These are phyloP conservation scores for Antrozous pallidus DNA, from an alignment of 2,797 vertebrate genomes.

Conservation along the genomic window DNA sequence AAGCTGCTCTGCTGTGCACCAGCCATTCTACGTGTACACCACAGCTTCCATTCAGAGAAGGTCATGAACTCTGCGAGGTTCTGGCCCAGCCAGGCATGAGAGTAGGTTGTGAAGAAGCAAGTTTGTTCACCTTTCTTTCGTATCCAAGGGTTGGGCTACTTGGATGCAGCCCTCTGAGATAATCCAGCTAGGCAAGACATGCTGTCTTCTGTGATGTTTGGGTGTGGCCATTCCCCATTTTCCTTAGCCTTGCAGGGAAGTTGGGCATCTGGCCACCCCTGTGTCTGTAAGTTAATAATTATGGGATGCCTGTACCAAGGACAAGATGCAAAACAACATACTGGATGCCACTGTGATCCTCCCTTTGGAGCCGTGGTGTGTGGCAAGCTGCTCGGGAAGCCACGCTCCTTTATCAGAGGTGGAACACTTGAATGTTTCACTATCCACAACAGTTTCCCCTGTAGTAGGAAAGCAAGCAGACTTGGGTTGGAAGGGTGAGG, in stretches of 20 bases:
- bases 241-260: background rate
- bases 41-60: background rate
- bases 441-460: background rate
- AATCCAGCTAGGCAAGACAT: background rate
- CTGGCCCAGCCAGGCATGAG: background rate
- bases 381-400: background rate
- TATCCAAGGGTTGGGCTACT: background rate
- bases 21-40: background rate
- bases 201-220: background rate
- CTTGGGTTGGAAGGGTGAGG: background rate
- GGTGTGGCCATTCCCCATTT: background rate
- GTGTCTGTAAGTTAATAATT: background rate
- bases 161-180: background rate
- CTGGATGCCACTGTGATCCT: background rate
- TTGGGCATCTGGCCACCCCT: background rate
- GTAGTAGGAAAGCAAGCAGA: background rate
- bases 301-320: background rate
- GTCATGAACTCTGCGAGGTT: background rate
- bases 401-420: background rate
- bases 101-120: background rate
- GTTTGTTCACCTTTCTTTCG: background rate
- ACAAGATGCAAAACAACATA: background rate
- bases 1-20: rapidly evolving
- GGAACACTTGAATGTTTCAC: background rate
- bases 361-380: background rate